phyloP scores from a whole-genome alignment of 2,888 invertebrate species.

The Noctua janthina region DNA sequence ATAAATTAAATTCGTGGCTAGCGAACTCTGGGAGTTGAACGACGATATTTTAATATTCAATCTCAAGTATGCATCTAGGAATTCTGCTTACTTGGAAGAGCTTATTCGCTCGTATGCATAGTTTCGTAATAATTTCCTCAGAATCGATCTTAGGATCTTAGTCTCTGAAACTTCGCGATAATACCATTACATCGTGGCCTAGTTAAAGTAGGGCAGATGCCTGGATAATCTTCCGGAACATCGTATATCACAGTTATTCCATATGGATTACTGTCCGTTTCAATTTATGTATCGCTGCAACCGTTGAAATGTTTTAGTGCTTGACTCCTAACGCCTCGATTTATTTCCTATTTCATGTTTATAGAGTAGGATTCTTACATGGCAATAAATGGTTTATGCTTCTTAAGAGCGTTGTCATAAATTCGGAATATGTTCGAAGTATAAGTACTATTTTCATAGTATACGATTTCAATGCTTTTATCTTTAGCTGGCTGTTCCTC shows the following conservation, averaged over 20 bases:
- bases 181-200: conserved; percentile 50
- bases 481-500: background rate
- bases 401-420: conserved; percentile 3
- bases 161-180: conserved; percentile 59
- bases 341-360: conserved; percentile 46
- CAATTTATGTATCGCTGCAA: conserved; percentile 57
- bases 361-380: conserved; percentile 26
- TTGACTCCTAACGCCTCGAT: conserved; percentile 36
- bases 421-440: conserved; percentile 7
- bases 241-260: conserved; percentile 61
- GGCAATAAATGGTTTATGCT: conserved; percentile 41
- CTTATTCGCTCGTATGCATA: conserved; percentile 55
- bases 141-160: conserved; percentile 58
- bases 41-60: conserved; percentile 54
- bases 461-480: conserved; percentile 23
- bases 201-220: conserved; percentile 60
- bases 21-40: conserved; percentile 9
- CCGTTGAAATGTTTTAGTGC: conserved; percentile 52
- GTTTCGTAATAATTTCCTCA: conserved; percentile 57
- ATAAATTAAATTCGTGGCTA: background rate
- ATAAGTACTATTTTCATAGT: background rate
- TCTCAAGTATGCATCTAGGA: conserved; percentile 48
- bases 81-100: conserved; percentile 39
- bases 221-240: conserved; percentile 56
- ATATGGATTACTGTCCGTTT: conserved; percentile 61